A percentile compares a stretch with the other conserved stretches of the same genome.
Evolutionary conservation across 1,140 invertebrate genomes (phyloP).

Genomic region (Rhyacophila brunnea): DNA sequence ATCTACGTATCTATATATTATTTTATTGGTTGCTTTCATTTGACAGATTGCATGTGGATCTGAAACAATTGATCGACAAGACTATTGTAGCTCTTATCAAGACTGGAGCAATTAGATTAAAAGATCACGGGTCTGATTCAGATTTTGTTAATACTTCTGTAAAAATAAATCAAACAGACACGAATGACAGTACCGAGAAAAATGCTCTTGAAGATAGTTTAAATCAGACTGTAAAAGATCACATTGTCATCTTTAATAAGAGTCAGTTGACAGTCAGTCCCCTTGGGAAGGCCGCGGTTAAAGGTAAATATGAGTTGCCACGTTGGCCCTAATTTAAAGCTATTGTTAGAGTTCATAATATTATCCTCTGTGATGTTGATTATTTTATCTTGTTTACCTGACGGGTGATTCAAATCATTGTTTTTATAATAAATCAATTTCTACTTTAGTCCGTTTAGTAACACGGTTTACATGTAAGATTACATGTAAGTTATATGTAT

Average conservation of each 20-base stretch:
- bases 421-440: no score
- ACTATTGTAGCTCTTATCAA: conserved; percentile 60
- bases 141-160: conserved; percentile 9
- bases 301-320: conserved; percentile 61
- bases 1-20: no score
- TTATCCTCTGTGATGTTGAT: no score
- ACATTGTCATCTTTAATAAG: conserved; percentile 31
- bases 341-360: no score
- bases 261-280: conserved; percentile 63
- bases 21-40: neutral
- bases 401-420: no score
- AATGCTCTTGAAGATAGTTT: neutral
- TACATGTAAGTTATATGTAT: no score
- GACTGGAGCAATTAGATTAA: conserved; percentile 51
- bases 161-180: conserved; percentile 11
- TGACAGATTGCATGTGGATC: conserved; percentile 50
- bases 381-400: no score
- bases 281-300: conserved; percentile 79
- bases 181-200: neutral
- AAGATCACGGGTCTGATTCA: conserved; percentile 10
- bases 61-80: conserved; percentile 60
- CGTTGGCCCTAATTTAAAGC: no score
- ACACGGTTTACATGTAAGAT: no score
- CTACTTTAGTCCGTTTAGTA: no score
- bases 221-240: conserved; percentile 1